Evolutionary conservation across 2,888 invertebrate species (phyloP).

Genomic region (Leptothorax acervorum): DNA sequence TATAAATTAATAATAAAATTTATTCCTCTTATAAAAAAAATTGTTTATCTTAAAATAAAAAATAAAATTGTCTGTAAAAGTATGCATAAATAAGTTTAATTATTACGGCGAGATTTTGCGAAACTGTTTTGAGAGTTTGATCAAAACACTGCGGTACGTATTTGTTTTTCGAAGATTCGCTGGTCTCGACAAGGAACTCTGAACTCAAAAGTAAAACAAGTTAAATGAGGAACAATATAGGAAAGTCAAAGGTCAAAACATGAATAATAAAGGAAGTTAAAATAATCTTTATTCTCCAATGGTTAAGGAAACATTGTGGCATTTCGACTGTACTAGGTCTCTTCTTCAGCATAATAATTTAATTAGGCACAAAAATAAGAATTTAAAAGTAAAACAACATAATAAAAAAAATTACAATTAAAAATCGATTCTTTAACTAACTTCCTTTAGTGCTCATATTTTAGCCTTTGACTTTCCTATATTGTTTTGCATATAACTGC

Average conservation of each 20-base stretch:
- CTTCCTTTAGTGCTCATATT: not conserved
- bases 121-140: not conserved
- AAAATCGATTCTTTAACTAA: not conserved
- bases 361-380: not conserved
- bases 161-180: constrained; percentile 7
- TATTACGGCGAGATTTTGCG: not conserved
- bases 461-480: not conserved
- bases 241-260: not conserved
- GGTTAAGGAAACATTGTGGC: not conserved
- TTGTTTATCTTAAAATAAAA: not conserved
- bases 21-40: not conserved
- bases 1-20: not conserved
- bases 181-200: not conserved
- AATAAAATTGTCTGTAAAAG: not conserved
- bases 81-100: constrained; percentile 5
- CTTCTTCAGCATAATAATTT: not conserved
- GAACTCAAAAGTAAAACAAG: constrained; percentile 12
- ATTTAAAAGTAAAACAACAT: not conserved
- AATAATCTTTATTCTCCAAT: not conserved
- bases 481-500: not conserved
- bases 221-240: constrained; percentile 1
- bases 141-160: not conserved
- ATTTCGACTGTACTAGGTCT: not conserved
- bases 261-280: not conserved
- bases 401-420: not conserved